A percentile compares a stretch with the other conserved stretches of the same genome.
phyloP scores from a whole-genome alignment of 2,888 invertebrate genomes.

The Tinea pellionella region DNA sequence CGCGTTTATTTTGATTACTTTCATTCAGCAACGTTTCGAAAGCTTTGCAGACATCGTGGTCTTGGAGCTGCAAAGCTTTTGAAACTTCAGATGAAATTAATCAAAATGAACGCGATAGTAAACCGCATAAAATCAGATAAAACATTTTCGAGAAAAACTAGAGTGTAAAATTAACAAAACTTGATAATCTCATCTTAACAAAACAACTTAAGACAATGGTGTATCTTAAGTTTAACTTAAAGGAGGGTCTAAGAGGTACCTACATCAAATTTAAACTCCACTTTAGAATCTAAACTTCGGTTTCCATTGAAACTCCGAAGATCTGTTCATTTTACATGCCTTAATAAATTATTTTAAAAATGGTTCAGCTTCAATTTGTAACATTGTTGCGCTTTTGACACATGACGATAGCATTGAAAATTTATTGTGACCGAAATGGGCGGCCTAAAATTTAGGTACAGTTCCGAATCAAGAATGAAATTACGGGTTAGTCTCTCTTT shows the following conservation, averaged over 20 bases:
- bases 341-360: no score
- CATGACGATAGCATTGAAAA: neutral
- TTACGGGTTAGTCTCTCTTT: no score
- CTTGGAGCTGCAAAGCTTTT: no score
- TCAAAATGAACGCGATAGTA: no score
- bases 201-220: slow-evolving; percentile 1
- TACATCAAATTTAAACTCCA: neutral
- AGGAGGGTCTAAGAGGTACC: neutral
- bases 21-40: no score
- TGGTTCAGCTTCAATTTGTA: no score
- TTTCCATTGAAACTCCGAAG: neutral
- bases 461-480: neutral
- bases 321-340: neutral
- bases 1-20: no score
- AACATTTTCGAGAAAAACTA: neutral
- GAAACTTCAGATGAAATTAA: no score
- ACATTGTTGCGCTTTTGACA: no score
- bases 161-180: neutral
- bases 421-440: neutral
- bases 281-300: neutral
- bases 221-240: neutral
- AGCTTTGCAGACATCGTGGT: no score
- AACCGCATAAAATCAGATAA: no score
- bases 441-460: neutral
- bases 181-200: neutral